phyloP scores from a whole-genome alignment of 1,140 invertebrate genomes.

The Drosophila ogumai region DNA sequence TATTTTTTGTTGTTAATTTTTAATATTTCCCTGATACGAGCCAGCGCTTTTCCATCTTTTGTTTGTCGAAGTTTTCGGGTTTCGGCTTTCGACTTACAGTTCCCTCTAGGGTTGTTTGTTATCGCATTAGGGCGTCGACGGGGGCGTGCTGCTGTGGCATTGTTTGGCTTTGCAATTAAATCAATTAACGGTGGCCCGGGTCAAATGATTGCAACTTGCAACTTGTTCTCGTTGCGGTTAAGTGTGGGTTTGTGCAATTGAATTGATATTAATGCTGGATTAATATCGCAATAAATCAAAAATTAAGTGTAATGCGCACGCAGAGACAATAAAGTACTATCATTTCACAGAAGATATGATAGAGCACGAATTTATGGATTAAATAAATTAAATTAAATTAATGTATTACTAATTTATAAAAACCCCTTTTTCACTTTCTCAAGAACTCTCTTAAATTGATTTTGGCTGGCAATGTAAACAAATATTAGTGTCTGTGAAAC shows the following conservation, averaged over 20 bases:
- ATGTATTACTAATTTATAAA: too few relatives aligned
- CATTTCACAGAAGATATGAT: background rate
- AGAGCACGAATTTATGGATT: constrained; percentile 1
- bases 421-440: too few relatives aligned
- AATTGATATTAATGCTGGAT: constrained; percentile 75
- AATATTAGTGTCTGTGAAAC: constrained; percentile 9
- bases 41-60: constrained; percentile 31
- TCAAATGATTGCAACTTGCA: constrained; percentile 56
- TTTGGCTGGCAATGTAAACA: background rate
- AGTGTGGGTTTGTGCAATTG: constrained; percentile 53
- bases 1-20: constrained; percentile 83
- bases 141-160: constrained; percentile 27
- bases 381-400: too few relatives aligned
- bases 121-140: constrained; percentile 55
- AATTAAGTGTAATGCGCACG: constrained; percentile 47
- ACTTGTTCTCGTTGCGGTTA: constrained; percentile 25
- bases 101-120: constrained; percentile 52
- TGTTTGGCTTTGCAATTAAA: constrained; percentile 71
- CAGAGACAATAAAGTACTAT: constrained; percentile 6
- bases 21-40: constrained; percentile 69
- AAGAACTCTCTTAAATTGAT: background rate
- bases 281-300: constrained; percentile 73
- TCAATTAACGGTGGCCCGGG: constrained; percentile 64
- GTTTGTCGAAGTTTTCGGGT: constrained; percentile 54
- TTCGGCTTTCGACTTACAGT: background rate